Conservation (phyloP, 1,140 invertebrate species). For the Protaetia brevitarsis region DNA sequence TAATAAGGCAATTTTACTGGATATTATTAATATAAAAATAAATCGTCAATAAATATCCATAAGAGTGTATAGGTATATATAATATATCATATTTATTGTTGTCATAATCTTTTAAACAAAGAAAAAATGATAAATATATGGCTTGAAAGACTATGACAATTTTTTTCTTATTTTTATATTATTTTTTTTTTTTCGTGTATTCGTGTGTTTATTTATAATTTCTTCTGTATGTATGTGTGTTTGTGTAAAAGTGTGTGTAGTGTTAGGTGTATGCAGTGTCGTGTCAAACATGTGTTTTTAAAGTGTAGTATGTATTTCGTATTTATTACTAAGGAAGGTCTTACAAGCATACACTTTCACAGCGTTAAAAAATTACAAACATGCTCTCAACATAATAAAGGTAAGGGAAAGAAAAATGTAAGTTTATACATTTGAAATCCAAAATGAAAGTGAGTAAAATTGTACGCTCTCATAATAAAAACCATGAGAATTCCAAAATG, state of each 20-base stretch:
- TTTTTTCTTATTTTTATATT: slow-evolving; percentile 18
- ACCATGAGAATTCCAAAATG: too few relatives aligned
- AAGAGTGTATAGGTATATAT: slow-evolving; percentile 10
- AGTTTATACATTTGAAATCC: slow-evolving; percentile 10
- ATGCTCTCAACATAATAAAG: slow-evolving; percentile 5
- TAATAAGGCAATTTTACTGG: slow-evolving; percentile 23
- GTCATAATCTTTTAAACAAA: slow-evolving; percentile 1
- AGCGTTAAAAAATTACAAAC: slow-evolving; percentile 20
- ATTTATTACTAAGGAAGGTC: slow-evolving; percentile 17
- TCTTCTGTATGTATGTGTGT: slow-evolving; percentile 15
- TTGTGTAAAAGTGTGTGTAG: slow-evolving; percentile 13
- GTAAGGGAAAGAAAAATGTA: not conserved
- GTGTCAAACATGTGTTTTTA: not conserved
- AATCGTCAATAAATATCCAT: slow-evolving; percentile 24
- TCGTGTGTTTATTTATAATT: not conserved
- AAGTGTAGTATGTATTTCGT: slow-evolving; percentile 1
- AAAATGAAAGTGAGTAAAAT: not conserved
- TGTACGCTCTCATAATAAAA: not conserved
- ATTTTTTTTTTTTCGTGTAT: slow-evolving; percentile 21
- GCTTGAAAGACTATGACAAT: not conserved
- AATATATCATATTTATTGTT: not conserved
- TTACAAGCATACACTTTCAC: slow-evolving; percentile 17
- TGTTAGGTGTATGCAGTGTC: slow-evolving; percentile 3
- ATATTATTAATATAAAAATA: slow-evolving; percentile 23
- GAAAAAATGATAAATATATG: not conserved